Base-by-base conservation (phyloP, 2,888 invertebrate species). In the Parnassius apollo region DNA sequence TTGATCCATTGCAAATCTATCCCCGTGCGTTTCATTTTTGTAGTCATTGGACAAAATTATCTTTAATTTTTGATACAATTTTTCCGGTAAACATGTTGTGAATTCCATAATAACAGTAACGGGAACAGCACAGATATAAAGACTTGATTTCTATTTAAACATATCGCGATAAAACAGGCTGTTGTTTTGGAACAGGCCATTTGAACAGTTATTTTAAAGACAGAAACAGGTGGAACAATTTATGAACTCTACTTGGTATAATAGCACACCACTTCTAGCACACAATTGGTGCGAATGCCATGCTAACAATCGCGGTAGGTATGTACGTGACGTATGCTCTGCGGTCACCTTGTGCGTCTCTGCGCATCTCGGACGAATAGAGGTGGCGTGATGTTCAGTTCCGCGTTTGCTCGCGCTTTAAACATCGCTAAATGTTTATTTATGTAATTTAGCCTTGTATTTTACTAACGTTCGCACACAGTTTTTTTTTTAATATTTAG, bases 321-420 rank as follows among this genome's bases (percentile, higher is more conserved):
- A 35, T 35, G 35, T 42, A 54, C 62, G 64, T 67, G 69, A 67
- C 70, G 70, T 69, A 70, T 66, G 57, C 50, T 64, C 62, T 67
- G 75, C 86, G 88, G 91, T 90, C 90, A 89, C 91, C 90, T 90
- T 90, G 60, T 75, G 69, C 82, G 88, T 87, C 84, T 85, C 75
- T 84, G 79, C 78, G 71, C 84, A 81, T 85, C 84, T 83, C 88
- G 86, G 87, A 81, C 88, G 81, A 85, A 85, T 85, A 86, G 88
- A 88, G 88, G 87, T 86, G 76, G 74, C 72, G 35, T 18, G 54
- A 0, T 22, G 67, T 71, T 75, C 75, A 80, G 82, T 89, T 89
- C 89, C 88, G 87, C 80, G 78, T 88, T 78, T 74, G 71, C 72
- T 65, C 71, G 73, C 73, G 75, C 74, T 63, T 71, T 65, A 65